Base-by-base conservation (phyloP, 2,888 invertebrate genomes). In the Drosophila fulvimacula region DNA sequence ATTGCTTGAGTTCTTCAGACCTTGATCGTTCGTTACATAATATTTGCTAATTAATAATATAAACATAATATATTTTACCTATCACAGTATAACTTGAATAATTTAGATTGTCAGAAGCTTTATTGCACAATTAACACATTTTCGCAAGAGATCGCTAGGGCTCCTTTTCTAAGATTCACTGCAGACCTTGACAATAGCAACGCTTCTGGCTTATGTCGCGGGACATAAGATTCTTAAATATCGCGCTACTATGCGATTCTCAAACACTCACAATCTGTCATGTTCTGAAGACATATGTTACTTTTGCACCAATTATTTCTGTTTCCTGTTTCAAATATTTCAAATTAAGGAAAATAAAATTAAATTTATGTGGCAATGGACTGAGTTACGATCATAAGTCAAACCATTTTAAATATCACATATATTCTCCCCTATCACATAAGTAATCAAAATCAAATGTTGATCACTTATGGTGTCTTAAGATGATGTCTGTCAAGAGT, bases 111-210 rank as follows among this genome's bases (percentile, higher is more conserved):
- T 13, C n/a, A 34, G 4, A 56, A 44, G 9, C 19, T 6, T 34
- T 27, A 34, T 42, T 44, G 34, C 27, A 11, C 17, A 59, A 60
- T 62, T 30, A 38, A 36, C 21, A 46, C 21, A 10, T 56, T 56
- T 21, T 24, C n/a, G n/a, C 9, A 21, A 21, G n/a, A 32, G 21
- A 19, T 15, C 9, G 7, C 3, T n/a, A 1, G 30, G 55, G 5
- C 21, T 21, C 2, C 1, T 10, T 46, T 10, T 17, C 10, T 17
- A 52, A 19, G 5, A 27, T 9, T 24, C 11, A 41, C 41, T 13
- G n/a, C 2, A 5, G 36, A 15, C 34, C 24, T 38, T 38, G 17
- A 27, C 21, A 10, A 51, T 0, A 51, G 15, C 13, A 6, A 24
- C 24, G 24, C 15, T 15, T 44, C 13, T 15, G 1, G 3, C 15